Conservation (phyloP, 2,888 invertebrate genomes). For the Tipula helvola region DNA sequence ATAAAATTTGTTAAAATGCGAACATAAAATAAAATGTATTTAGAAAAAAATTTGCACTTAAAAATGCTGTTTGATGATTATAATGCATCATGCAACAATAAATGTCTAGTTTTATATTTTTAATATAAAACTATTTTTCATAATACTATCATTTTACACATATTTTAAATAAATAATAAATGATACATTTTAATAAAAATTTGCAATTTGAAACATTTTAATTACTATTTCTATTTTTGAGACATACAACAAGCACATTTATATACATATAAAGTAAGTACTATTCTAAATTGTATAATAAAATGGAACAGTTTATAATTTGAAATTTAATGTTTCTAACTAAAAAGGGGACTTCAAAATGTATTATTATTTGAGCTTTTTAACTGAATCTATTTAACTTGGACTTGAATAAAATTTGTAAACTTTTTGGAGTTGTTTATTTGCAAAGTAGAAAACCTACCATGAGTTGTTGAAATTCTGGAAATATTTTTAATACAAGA, state of each 20-base stretch:
- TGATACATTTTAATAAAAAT: not conserved
- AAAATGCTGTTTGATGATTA: not conserved
- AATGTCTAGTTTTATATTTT: not conserved
- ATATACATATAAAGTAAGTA: no score
- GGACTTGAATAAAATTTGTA: no score
- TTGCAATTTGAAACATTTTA: not conserved
- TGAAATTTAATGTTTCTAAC: no score
- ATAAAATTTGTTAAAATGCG: not conserved
- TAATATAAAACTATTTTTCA: not conserved
- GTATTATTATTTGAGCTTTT: no score
- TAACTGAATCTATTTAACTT: no score
- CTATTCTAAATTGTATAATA: no score
- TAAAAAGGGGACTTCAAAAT: no score
- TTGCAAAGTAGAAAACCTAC: no score
- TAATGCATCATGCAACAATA: not conserved
- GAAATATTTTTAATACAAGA: no score
- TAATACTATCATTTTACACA: not conserved
- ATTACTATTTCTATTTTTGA: not conserved
- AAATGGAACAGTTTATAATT: no score
- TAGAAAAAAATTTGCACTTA: not conserved
- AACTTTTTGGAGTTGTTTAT: no score
- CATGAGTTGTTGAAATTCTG: no score
- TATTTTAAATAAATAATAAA: not conserved
- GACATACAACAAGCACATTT: not conserved
- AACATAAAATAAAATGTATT: not conserved